Evolutionary conservation across 2,797 vertebrate species (phyloP).

Genomic region (Sebastes trivittatus): DNA sequence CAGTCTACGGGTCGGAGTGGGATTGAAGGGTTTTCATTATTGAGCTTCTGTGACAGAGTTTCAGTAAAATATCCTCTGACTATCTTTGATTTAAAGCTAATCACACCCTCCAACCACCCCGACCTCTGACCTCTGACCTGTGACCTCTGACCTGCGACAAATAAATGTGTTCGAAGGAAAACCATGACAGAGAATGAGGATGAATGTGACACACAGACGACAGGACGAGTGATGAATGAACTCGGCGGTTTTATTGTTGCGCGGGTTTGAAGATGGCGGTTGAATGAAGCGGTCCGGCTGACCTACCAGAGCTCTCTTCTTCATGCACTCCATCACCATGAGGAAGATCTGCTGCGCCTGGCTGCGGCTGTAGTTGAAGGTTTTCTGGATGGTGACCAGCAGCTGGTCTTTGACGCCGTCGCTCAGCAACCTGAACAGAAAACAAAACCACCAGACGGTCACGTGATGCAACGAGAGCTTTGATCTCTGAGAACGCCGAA

Average conservation of each 20-base stretch:
- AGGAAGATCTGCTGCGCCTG: slow-evolving; percentile 92
- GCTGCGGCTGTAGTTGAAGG: slow-evolving; percentile 91
- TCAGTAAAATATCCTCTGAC: too few species aligned
- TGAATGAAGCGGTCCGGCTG: background rate
- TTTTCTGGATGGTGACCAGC: slow-evolving; percentile 96
- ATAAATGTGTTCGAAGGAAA: too few species aligned
- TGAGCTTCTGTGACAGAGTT: too few species aligned
- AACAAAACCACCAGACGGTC: background rate
- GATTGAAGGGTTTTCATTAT: too few species aligned
- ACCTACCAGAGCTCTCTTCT: slow-evolving; percentile 90
- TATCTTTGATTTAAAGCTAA: too few species aligned
- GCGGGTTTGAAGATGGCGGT: background rate
- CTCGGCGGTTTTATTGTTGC: background rate
- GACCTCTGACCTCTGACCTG: too few species aligned
- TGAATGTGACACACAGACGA: background rate
- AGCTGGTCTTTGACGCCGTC: slow-evolving; percentile 92
- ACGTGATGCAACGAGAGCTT: background rate
- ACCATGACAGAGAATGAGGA: background rate
- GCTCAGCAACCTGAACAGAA: slow-evolving; percentile 82
- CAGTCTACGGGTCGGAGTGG: too few species aligned
- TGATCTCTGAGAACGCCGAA: too few species aligned
- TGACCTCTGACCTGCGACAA: too few species aligned
- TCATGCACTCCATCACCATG: slow-evolving; percentile 96
- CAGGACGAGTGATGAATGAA: background rate
- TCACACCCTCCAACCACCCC: too few species aligned